A percentile compares a stretch with the other conserved stretches of the same genome.
Evolutionary conservation across 2,113 vertebrate species (phyloP).

Genomic region (Vimba vimba): DNA sequence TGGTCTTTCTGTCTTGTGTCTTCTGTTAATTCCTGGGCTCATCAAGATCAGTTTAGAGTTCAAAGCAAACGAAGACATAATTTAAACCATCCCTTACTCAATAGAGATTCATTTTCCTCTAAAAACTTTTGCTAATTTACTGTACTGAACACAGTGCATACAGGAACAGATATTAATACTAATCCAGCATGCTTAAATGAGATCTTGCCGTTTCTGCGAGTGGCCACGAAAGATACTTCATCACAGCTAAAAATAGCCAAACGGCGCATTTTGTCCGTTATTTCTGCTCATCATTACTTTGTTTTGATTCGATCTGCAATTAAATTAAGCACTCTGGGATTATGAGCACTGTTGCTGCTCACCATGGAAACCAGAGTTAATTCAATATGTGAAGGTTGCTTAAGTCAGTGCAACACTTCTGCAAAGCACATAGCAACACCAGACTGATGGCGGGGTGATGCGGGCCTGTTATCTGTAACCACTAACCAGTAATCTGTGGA

Average conservation of each 20-base stretch:
- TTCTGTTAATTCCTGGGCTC: conserved; percentile 9
- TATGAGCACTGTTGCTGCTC: conserved; percentile 51
- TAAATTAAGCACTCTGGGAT: conserved; percentile 51
- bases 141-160: not conserved
- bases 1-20: not conserved
- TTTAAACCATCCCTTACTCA: not conserved
- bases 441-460: conserved; percentile 43
- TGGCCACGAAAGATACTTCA: conserved; percentile 22
- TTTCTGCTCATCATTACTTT: conserved; percentile 51
- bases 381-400: conserved; percentile 41
- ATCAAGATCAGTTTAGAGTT: conserved; percentile 17
- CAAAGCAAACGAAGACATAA: conserved; percentile 33
- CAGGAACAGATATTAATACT: not conserved
- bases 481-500: conserved; percentile 27
- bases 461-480: conserved; percentile 41
- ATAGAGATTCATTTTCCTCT: not conserved
- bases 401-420: conserved; percentile 23
- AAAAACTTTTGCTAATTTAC: not conserved
- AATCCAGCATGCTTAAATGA: conserved; percentile 41
- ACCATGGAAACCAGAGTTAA: conserved; percentile 56
- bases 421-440: conserved; percentile 27
- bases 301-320: conserved; percentile 58
- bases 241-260: conserved; percentile 48
- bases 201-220: conserved; percentile 13
- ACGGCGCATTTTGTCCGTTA: conserved; percentile 28